phyloP scores from a whole-genome alignment of 2,797 vertebrate genomes.

The Pteronotus mesoamericanus region DNA sequence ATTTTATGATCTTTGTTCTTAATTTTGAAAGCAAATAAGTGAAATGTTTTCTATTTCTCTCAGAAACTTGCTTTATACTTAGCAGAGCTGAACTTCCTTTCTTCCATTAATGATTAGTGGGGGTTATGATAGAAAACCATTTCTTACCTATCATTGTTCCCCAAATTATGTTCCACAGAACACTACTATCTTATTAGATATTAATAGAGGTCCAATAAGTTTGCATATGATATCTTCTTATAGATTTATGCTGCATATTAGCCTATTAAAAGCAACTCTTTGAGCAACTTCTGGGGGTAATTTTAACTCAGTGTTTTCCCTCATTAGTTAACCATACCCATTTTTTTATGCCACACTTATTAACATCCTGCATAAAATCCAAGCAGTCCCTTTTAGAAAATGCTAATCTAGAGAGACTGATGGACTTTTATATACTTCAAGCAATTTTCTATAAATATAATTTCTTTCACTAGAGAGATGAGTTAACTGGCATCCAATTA shows the following conservation, averaged over 20 bases:
- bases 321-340: background rate
- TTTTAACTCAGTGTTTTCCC: background rate
- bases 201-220: background rate
- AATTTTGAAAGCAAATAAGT: constrained; percentile 19
- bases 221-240: background rate
- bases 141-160: background rate
- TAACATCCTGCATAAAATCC: background rate
- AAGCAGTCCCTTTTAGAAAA: background rate
- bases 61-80: background rate
- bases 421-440: background rate
- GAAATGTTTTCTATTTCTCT: background rate
- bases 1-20: background rate
- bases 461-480: background rate
- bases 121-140: background rate
- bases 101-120: background rate
- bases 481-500: background rate
- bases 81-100: background rate
- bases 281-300: background rate
- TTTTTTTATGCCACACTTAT: background rate
- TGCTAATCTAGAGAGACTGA: background rate
- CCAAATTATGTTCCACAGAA: background rate
- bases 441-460: constrained; percentile 1
- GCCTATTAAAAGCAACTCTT: background rate
- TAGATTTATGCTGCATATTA: background rate
- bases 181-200: background rate